Evolutionary conservation across 2,797 vertebrate species (phyloP).

Genomic region (Apodemus agrarius): DNA sequence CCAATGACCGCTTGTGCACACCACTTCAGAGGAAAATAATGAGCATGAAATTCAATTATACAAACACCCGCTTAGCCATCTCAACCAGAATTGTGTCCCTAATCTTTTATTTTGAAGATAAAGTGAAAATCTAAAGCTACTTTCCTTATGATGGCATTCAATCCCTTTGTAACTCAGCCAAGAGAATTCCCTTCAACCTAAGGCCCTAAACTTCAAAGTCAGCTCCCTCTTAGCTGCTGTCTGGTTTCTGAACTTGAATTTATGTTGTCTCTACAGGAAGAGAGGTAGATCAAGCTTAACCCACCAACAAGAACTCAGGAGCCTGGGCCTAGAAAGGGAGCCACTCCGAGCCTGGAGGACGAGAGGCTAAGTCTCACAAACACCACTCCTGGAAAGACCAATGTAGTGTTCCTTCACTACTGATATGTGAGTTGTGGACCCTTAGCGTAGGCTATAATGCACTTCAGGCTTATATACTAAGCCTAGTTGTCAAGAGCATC

Average conservation of each 20-base stretch:
- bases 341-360: not conserved
- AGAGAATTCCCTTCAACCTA: slow-evolving; percentile 78
- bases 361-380: not conserved
- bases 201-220: slow-evolving; percentile 79
- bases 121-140: slow-evolving; percentile 79
- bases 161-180: slow-evolving; percentile 83
- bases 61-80: slow-evolving; percentile 90
- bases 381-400: not conserved
- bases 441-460: not conserved
- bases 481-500: not conserved
- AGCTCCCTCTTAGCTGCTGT: slow-evolving; percentile 62
- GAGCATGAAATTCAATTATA: slow-evolving; percentile 97
- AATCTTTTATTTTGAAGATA: slow-evolving; percentile 90
- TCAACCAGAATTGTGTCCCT: slow-evolving; percentile 90
- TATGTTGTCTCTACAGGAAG: slow-evolving; percentile 47
- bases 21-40: slow-evolving; percentile 95
- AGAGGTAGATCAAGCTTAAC: not conserved
- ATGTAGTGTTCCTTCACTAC: not conserved
- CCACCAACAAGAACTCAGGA: not conserved
- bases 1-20: slow-evolving; percentile 95
- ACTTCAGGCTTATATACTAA: not conserved
- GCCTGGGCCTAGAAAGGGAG: not conserved
- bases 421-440: not conserved
- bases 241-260: slow-evolving; percentile 69
- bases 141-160: slow-evolving; percentile 79